Evolutionary conservation across 2,113 vertebrate species (phyloP).

Genomic region (Atlantisia rogersi): DNA sequence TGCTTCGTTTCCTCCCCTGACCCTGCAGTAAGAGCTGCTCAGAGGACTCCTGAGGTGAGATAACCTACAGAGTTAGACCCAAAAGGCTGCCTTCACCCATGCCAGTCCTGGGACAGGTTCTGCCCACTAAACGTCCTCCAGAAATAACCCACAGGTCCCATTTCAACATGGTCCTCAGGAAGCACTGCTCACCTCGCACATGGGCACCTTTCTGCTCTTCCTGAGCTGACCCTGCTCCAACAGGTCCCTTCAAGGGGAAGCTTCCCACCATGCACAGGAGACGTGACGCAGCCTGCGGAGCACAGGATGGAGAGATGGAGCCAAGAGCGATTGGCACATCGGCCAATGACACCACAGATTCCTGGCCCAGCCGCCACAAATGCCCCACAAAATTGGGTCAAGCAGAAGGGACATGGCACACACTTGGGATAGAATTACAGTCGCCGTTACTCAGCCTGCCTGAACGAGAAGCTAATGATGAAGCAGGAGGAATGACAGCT

Average conservation of each 20-base stretch:
- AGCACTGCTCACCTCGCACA: background rate
- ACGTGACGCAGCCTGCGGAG: accelerated
- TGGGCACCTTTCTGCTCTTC: background rate
- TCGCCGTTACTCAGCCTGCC: background rate
- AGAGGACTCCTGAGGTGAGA: background rate
- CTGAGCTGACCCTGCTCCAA: background rate
- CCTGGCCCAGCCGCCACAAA: background rate
- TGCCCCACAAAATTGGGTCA: accelerated
- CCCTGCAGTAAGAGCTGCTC: background rate
- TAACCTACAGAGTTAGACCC: background rate
- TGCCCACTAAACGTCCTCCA: background rate
- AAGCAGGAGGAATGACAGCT: background rate
- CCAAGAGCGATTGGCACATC: accelerated
- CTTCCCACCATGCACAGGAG: background rate
- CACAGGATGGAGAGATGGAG: background rate
- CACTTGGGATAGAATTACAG: background rate
- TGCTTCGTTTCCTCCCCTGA: background rate
- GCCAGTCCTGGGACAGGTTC: background rate
- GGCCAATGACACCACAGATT: background rate
- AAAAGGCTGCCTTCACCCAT: accelerated
- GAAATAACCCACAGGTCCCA: background rate
- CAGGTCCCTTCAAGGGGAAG: background rate
- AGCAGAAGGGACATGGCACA: accelerated
- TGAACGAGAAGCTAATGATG: background rate
- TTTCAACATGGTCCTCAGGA: background rate